Base-by-base conservation (phyloP, 2,888 invertebrate genomes). In the Flexamia atlantica region DNA sequence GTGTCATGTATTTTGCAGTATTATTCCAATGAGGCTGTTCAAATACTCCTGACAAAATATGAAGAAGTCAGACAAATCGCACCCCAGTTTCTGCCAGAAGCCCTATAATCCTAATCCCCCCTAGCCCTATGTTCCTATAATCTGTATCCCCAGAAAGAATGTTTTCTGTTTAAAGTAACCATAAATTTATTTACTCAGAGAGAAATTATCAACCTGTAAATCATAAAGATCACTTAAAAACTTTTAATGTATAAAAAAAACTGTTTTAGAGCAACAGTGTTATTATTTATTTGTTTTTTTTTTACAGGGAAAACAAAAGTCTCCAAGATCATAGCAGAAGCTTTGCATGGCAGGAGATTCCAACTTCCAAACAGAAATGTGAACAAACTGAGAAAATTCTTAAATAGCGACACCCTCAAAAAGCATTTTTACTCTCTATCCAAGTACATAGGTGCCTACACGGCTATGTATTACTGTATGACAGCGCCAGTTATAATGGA, bases 401-500 rank as follows among this genome's bases (percentile, higher is more conserved):
- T 76, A 10, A 46, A 42, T 28, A 76, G 23, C 28, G 76, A 76
- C 28, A 17, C 28, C 5, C 30, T 76, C 4, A 36, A 42, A n/a
- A 76, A 76, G 30, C 23, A 76, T 17, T 76, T 76, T 28, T 76
- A 76, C 50, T 76, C 76, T 1, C 7, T 76, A 10, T 76, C 76
- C 46, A 76, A 76, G 17, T 76, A 76, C 25, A 46, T 76, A 12
- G 76, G 76, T 1, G 76, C 76, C 5, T 42, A 76, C 7, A 28
- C 40, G 9, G 76, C 76, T 3, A 76, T 76, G 76, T 42, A 50
- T n/a, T 76, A 76, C 28, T 76, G 76, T 25, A 42, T 36, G 28
- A 46, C 76, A 46, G 42, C 76, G 0, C 76, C 76, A 23, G 76
- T 76, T 25, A 76, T 76, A n/a, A 40, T 76, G 30, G 76, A 76